Evolutionary conservation across 2,113 vertebrate species (phyloP).

Genomic region (Halichoeres trimaculatus): DNA sequence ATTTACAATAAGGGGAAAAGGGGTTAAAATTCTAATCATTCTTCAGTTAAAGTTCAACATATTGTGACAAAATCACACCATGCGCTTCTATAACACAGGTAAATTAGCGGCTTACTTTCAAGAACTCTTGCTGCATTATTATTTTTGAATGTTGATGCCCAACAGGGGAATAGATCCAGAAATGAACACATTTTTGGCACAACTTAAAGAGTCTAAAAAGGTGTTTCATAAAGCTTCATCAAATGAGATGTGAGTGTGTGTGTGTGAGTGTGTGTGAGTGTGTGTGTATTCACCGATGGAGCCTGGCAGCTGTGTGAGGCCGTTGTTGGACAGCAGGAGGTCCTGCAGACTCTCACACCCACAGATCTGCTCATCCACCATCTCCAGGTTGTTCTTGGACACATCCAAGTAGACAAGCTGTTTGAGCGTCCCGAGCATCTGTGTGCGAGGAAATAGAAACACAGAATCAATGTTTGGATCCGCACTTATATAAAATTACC

Average conservation of each 20-base stretch:
- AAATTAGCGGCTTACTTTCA: no score
- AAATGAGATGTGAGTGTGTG: constrained; percentile 6
- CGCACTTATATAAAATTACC: background rate
- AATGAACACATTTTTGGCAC: background rate
- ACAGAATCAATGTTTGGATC: constrained; percentile 5
- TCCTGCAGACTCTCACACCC: constrained; percentile 96
- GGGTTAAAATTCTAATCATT: no score
- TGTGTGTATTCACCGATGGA: constrained; percentile 86
- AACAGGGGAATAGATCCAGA: background rate
- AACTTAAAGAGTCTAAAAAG: background rate
- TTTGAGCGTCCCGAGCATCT: constrained; percentile 95
- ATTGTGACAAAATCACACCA: no score
- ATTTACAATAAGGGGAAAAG: no score
- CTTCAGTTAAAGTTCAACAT: no score
- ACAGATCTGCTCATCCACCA: constrained; percentile 94
- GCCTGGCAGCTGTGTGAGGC: constrained; percentile 93
- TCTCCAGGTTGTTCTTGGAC: constrained; percentile 98
- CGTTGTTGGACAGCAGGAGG: constrained; percentile 94
- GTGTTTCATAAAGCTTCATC: constrained; percentile 40
- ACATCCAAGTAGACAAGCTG: constrained; percentile 95
- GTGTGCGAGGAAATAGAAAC: background rate
- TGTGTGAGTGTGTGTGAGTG: constrained; percentile 9
- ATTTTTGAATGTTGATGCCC: no score
- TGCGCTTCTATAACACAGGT: no score
- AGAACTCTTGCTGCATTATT: no score